phyloP scores from a whole-genome alignment of 2,888 invertebrate genomes.

The Torymus aiolomorphi region DNA sequence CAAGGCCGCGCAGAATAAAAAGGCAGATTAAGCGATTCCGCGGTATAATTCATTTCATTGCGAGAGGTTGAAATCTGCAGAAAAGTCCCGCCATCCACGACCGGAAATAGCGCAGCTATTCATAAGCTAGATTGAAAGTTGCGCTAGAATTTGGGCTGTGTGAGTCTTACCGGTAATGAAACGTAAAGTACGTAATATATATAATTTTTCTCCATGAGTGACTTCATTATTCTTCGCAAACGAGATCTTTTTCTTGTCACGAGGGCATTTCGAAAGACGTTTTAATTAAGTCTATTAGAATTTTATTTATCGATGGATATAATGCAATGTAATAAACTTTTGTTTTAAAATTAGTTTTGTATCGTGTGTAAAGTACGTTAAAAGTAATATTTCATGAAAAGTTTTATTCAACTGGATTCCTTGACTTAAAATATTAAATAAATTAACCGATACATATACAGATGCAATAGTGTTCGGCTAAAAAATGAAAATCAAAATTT shows the following conservation, averaged over 20 bases:
- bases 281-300: conserved; percentile 13
- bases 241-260: background rate
- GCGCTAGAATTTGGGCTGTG: background rate
- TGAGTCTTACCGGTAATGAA: conserved; percentile 3
- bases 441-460: no score
- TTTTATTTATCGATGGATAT: background rate
- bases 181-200: conserved; percentile 16
- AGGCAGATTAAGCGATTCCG: background rate
- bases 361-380: no score
- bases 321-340: no score
- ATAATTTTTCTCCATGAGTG: background rate
- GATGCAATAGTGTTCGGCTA: no score
- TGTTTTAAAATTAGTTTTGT: no score
- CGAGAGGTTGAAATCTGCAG: background rate
- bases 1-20: background rate
- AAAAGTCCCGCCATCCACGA: background rate
- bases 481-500: no score
- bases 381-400: no score
- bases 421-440: no score
- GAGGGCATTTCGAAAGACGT: background rate
- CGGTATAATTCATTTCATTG: conserved; percentile 14
- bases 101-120: conserved; percentile 29
- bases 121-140: conserved; percentile 35
- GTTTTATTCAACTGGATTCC: no score
- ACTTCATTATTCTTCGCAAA: background rate